phyloP scores from a whole-genome alignment of 2,797 vertebrate species.

The Synanceia verrucosa region DNA sequence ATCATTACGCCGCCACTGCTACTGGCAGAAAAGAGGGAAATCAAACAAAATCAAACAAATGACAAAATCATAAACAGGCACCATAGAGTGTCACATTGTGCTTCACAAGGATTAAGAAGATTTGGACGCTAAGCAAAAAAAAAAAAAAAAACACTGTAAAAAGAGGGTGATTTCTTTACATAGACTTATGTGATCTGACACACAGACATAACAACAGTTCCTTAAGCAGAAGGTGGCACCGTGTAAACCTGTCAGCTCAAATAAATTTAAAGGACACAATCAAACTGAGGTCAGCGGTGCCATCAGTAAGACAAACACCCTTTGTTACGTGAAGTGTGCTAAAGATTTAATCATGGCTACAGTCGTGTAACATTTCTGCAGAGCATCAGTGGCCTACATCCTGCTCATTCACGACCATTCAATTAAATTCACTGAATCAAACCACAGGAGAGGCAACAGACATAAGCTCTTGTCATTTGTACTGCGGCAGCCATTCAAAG shows the following conservation, averaged over 20 bases:
- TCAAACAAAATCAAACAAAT: conserved; percentile 7
- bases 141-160: conserved; percentile 30
- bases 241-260: conserved; percentile 41
- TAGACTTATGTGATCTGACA: conserved; percentile 33
- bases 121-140: conserved; percentile 28
- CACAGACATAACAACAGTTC: conserved; percentile 53
- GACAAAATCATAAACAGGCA: conserved; percentile 13
- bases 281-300: conserved; percentile 31
- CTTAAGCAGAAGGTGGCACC: conserved; percentile 37
- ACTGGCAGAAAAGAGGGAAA: not conserved
- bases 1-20: conserved; percentile 21
- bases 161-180: conserved; percentile 31
- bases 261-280: conserved; percentile 37
- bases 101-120: conserved; percentile 33
- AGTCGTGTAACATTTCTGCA: conserved; percentile 10
- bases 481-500: conserved; percentile 48
- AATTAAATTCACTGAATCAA: conserved; percentile 34
- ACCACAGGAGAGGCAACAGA: conserved; percentile 34
- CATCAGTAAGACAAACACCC: conserved; percentile 6
- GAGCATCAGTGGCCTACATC: conserved; percentile 3
- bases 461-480: conserved; percentile 37
- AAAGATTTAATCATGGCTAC: conserved; percentile 25
- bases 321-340: conserved; percentile 13
- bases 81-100: not conserved
- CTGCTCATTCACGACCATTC: conserved; percentile 35